A percentile compares a stretch with the other conserved stretches of the same genome.
phyloP scores from a whole-genome alignment of 2,888 invertebrate species.

The Lepidochitona cinerea region DNA sequence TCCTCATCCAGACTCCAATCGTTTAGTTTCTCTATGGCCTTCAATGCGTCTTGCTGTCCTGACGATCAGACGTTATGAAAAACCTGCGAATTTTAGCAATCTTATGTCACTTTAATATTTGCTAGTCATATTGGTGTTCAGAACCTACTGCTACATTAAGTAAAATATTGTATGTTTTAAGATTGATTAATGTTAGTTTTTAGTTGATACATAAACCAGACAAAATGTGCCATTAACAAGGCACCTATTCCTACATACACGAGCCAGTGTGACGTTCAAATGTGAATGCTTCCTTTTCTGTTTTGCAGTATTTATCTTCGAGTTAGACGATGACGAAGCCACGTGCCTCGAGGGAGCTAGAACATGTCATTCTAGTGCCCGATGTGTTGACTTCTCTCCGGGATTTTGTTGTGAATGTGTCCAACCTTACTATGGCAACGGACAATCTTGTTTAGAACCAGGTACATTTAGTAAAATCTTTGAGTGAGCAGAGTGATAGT shows the following conservation, averaged over 20 bases:
- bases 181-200: background rate
- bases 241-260: background rate
- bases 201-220: background rate
- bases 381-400: conserved; percentile 84
- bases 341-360: conserved; percentile 48
- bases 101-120: no score
- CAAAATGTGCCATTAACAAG: background rate
- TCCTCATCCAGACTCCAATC: no score
- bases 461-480: no score
- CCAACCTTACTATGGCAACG: conserved; percentile 91
- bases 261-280: no score
- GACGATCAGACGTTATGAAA: no score
- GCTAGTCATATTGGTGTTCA: no score
- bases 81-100: no score
- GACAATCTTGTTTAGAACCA: conserved; percentile 87
- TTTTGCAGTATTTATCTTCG: conserved; percentile 40
- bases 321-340: conserved; percentile 38
- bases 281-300: background rate
- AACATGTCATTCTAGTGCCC: conserved; percentile 84
- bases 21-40: no score
- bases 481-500: no score
- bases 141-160: no score
- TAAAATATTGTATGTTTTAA: background rate
- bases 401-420: conserved; percentile 93
- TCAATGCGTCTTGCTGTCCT: no score